Base-by-base conservation (phyloP, 2,888 invertebrate species). In the Drosophila rubida region DNA sequence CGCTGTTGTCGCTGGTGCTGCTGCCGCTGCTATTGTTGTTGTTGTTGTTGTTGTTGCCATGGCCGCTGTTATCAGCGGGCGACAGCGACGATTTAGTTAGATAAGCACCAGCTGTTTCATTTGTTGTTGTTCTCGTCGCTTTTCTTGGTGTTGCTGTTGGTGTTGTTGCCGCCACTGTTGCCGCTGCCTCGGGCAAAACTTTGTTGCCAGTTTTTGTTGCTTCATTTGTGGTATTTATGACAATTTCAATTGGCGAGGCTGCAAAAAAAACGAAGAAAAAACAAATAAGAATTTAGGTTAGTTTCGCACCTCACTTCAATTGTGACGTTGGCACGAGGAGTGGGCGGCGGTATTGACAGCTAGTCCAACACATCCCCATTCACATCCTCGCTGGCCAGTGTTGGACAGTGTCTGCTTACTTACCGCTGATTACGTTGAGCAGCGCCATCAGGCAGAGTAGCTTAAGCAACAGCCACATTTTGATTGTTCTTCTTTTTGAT, bases 61-160 rank as follows among this genome's bases (percentile, higher is more conserved):
- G 74, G 75, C 54, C 79, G 72, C 71, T 73, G 88, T 80, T 86
- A 86, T 86, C 87, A 83, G 75, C 66, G 30, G 60, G 45, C 51
- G 72, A 62, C 67, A 55, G 51, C 62, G 71, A 61, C 70, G 70
- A 69, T 69, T 60, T 70, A 42, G 64, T 75, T 69, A 76, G 84
- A 85, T 85, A 85, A 88, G 87, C 74, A 68, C 79, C 84, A 85
- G 88, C 84, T 88, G 84, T 76, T 84, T 80, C 66, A 55, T 71
- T 73, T 55, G 69, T 25, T 62, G 49, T 6, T 49, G 68, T 41
- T 51, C 23, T 37, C 9, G 30, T 30, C 13, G 35, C 13, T 53
- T 16, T 41, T 53, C 2, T 41, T 48, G 53, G 14, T 32, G 46
- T 23, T 37, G 48, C 16, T 30, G 44, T 25, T 44, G 42, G 25